Evolutionary conservation across 2,888 invertebrate genomes (phyloP).

Genomic region (Trileptium ribeirensis): DNA sequence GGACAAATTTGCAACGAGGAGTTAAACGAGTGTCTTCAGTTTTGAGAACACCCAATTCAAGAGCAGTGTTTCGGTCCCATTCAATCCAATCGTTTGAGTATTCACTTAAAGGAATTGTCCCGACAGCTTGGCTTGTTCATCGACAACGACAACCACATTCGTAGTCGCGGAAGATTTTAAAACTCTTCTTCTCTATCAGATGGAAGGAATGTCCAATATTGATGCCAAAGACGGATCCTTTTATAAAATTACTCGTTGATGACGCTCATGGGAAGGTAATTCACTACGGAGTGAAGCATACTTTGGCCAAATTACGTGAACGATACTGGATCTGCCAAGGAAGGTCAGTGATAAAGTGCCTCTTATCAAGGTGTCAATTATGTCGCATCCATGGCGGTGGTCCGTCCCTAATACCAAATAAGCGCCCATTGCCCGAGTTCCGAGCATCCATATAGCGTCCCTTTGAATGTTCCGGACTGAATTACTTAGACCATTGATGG

Average conservation of each 20-base stretch:
- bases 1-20: too few relatives aligned
- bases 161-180: slow-evolving; percentile 12
- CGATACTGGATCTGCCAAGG: slow-evolving; percentile 21
- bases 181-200: not conserved
- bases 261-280: slow-evolving; percentile 4
- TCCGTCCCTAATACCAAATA: slow-evolving; percentile 18
- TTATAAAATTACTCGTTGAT: slow-evolving; percentile 15
- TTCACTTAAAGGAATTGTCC: not conserved
- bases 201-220: slow-evolving; percentile 10
- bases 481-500: not conserved
- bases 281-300: slow-evolving; percentile 10
- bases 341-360: not conserved
- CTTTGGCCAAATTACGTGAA: too few relatives aligned
- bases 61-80: too few relatives aligned
- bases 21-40: too few relatives aligned
- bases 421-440: slow-evolving; percentile 4
- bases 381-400: slow-evolving; percentile 18
- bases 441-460: not conserved
- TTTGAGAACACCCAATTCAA: too few relatives aligned
- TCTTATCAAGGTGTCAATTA: not conserved
- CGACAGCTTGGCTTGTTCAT: not conserved
- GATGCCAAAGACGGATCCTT: slow-evolving; percentile 9
- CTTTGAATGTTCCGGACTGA: slow-evolving; percentile 12
- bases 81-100: too few relatives aligned
- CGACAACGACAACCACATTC: slow-evolving; percentile 13